Conservation (phyloP, 1,140 invertebrate genomes). For the Aethina tumida region DNA sequence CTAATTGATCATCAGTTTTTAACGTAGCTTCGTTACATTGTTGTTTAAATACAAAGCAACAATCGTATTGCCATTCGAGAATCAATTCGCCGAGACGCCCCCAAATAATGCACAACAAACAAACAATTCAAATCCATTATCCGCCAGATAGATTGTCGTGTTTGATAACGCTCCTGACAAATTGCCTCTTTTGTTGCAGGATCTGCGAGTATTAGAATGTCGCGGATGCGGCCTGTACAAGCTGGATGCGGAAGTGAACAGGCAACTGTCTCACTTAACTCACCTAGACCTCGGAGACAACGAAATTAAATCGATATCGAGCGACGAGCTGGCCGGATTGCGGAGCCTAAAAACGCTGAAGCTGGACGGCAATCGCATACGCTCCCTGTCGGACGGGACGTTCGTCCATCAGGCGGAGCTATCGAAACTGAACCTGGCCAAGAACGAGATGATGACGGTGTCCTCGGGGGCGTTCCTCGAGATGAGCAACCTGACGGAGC, state of each 20-base stretch:
- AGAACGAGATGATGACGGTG: constrained; percentile 58
- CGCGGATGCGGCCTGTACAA: constrained; percentile 55
- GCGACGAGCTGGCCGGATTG: constrained; percentile 58
- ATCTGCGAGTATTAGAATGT: constrained; percentile 57
- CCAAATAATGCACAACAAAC: no score
- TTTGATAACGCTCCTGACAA: no score
- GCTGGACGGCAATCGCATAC: constrained; percentile 66
- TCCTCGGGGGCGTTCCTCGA: constrained; percentile 54
- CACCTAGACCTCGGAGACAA: constrained; percentile 68
- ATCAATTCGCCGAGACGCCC: no score
- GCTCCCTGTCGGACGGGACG: constrained; percentile 54
- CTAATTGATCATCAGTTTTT: no score
- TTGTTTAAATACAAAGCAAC: no score
- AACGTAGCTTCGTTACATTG: no score
- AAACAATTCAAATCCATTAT: no score
- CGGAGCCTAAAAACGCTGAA: constrained; percentile 53
- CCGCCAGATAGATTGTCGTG: no score
- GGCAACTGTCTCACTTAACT: constrained; percentile 51
- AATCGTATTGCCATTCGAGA: no score
- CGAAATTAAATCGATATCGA: constrained; percentile 56
- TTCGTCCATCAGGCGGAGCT: constrained; percentile 51
- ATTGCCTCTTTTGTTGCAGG: constrained; percentile 43
- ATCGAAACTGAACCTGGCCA: constrained; percentile 46
- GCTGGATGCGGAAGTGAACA: constrained; percentile 63
- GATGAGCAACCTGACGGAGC: constrained; percentile 48